Conservation (phyloP, 2,888 invertebrate genomes). For the Xanthia togata region DNA sequence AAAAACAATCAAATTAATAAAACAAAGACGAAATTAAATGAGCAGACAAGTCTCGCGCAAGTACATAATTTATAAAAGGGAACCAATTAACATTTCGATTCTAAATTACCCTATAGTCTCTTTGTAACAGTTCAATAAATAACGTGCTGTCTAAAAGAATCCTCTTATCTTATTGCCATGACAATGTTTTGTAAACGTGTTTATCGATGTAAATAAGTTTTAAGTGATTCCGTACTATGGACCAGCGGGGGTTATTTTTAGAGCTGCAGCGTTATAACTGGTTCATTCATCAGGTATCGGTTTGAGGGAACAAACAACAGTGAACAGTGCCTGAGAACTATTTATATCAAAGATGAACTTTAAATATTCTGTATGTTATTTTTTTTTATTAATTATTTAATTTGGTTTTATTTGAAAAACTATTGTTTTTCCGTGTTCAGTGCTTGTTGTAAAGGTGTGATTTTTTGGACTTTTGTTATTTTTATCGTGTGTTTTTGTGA, state of each 20-base stretch:
- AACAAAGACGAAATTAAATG: constrained; percentile 23
- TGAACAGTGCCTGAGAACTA: constrained; percentile 74
- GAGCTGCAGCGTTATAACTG: constrained; percentile 68
- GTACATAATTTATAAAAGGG: constrained; percentile 21
- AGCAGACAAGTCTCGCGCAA: neutral
- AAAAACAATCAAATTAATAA: constrained; percentile 25
- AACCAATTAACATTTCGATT: constrained; percentile 37
- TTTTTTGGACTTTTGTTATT: neutral
- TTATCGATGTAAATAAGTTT: constrained; percentile 85
- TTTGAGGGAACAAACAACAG: constrained; percentile 74
- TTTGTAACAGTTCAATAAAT: constrained; percentile 61
- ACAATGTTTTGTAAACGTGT: constrained; percentile 83
- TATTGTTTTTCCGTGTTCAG: neutral
- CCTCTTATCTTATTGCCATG: constrained; percentile 78
- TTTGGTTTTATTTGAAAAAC: neutral
- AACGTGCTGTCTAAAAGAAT: constrained; percentile 68
- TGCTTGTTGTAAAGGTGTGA: neutral
- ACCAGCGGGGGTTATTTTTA: constrained; percentile 83
- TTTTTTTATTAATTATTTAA: constrained; percentile 29
- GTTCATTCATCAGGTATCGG: constrained; percentile 83
- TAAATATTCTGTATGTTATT: constrained; percentile 79
- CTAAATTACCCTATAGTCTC: constrained; percentile 34
- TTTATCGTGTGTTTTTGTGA: neutral
- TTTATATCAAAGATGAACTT: constrained; percentile 74
- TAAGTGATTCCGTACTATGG: constrained; percentile 86